Percentiles rank a stretch among this genome's conserved stretches.
These are phyloP conservation scores for Oreochromis niloticus DNA, from an alignment of 2,113 vertebrate genomes.

Conservation along the genomic window DNA sequence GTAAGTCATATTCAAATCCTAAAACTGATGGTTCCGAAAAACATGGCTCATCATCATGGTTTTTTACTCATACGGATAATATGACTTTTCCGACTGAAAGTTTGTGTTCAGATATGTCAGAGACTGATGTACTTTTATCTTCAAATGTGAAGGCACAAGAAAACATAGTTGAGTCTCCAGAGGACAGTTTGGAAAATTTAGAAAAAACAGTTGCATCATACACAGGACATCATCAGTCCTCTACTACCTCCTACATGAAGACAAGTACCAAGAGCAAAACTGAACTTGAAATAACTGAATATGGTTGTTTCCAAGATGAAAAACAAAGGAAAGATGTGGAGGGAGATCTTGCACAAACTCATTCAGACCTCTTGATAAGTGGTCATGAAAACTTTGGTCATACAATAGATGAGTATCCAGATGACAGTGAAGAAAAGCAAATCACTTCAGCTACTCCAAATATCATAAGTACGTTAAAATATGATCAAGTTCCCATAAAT, in stretches of 20 bases:
- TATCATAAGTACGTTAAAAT: neutral
- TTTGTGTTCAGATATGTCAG: neutral
- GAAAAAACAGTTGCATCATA: neutral
- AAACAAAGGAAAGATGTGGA: neutral
- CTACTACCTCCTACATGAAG: neutral
- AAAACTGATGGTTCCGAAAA: neutral
- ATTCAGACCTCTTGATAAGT: neutral
- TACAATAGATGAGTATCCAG: neutral
- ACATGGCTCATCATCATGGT: constrained; percentile 17
- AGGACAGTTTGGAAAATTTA: neutral
- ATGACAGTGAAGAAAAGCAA: neutral
- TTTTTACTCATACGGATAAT: neutral
- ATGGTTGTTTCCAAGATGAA: neutral
- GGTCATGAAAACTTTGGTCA: neutral
- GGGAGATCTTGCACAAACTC: neutral
- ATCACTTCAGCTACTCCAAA: neutral
- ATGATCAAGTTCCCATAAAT: neutral
- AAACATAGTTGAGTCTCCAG: neutral
- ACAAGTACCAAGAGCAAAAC: neutral
- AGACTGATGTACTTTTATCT: neutral
- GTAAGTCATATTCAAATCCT: neutral
- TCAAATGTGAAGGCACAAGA: neutral
- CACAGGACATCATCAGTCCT: neutral
- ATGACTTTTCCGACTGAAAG: neutral
- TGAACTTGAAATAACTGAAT: neutral